A percentile compares a stretch with the other conserved stretches of the same genome.
phyloP scores from a whole-genome alignment of 2,113 vertebrate species.

The Monarcha castaneiventris region DNA sequence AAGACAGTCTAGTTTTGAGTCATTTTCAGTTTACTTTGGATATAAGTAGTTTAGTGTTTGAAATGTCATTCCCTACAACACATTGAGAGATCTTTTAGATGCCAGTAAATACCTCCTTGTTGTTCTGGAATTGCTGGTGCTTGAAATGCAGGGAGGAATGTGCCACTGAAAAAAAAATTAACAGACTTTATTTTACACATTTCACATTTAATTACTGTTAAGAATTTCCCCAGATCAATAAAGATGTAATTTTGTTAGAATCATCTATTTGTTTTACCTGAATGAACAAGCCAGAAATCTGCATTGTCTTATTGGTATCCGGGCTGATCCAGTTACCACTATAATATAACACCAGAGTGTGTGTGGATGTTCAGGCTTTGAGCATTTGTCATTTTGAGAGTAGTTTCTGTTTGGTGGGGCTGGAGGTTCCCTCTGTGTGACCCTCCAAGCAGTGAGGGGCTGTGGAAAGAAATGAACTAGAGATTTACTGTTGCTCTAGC shows the following conservation, averaged over 20 bases:
- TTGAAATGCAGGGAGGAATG: neutral
- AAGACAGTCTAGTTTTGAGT: neutral
- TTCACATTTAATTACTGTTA: conserved; percentile 8
- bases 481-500: conserved; percentile 1
- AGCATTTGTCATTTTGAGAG: conserved; percentile 19
- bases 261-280: neutral
- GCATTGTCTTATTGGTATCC: neutral
- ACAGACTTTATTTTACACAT: neutral
- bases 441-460: neutral
- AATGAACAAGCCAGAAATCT: neutral
- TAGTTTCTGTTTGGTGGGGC: neutral
- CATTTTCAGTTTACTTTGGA: neutral
- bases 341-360: neutral
- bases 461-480: conserved; percentile 33
- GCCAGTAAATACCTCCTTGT: neutral
- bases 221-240: neutral
- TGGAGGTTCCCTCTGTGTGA: neutral
- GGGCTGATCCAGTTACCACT: neutral
- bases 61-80: neutral
- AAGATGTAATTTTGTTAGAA: neutral
- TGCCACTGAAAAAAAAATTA: neutral
- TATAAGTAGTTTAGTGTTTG: neutral
- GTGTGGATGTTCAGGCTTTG: neutral
- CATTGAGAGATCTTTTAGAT: neutral
- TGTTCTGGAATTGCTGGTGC: neutral